Evolutionary conservation across 2,888 invertebrate species (phyloP), one percentile per base, ranked within the genome.

Genomic region (Mesorhabditis belari): DNA sequence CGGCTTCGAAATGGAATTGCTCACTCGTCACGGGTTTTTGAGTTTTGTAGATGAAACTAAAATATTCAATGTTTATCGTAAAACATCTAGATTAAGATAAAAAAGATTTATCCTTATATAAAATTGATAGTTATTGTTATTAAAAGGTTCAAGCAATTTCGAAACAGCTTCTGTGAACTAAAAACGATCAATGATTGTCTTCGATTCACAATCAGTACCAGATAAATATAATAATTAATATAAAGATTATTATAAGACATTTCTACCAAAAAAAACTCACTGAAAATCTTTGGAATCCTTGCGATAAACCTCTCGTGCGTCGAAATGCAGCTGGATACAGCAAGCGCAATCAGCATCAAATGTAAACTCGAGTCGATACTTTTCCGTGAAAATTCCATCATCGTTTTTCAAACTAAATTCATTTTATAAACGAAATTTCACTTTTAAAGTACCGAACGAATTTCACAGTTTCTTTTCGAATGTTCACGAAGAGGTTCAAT

Each of bases 281-380:
- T 65, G 61, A 9, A 71, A 49, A 51, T 63, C 62, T 26, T 35
- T 9, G 44, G n/a, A 17, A 35, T 65, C 66, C 55, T 74, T 70
- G n/a, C 70, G 68, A 89, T 90, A 58, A 87, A 86, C 93, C 83
- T 98, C 96, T 2, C 89, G 88, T 79, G 94, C 93, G 83, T 95
- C 92, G 82, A 94, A 95, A 83, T 91, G 90, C 69, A 98, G 87
- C 29, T 92, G 94, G 66, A 98, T 92, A 24, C 91, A 89, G 85
- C 93, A 94, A 77, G 89, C 87, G 4, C 90, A 90, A 82, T 98
- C 98, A 80, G 91, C 89, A 83, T 98, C 98, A 84, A 98, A 95
- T 1, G 89, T 90, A 81, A 98, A 98, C 84, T 96, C 95, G 77
- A 98, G 89, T 81, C 93, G 94, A 81, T 93, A 95, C 55, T 87